Percentiles rank a stretch among this genome's conserved stretches.
Evolutionary conservation across 2,888 invertebrate species (phyloP).

Genomic region (Caenorhabditis sp.): DNA sequence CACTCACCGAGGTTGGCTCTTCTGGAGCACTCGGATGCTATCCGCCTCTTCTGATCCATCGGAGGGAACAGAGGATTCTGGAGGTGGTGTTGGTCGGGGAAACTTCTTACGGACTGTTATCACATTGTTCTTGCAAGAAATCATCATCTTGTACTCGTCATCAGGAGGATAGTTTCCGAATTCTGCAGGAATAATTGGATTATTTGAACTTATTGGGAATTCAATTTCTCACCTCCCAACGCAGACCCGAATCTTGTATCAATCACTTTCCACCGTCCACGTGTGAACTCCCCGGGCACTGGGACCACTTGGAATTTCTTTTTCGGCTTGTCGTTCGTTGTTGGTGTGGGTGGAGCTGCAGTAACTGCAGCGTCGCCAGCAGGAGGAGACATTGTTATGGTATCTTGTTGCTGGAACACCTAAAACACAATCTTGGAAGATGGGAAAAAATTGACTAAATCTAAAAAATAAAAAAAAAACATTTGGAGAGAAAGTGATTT

Average conservation of each 20-base stretch:
- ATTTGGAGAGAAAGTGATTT: too few relatives aligned
- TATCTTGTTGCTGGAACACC: constrained; percentile 48
- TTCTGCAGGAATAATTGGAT: constrained; percentile 20
- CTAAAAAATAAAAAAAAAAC: too few relatives aligned
- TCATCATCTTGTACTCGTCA: constrained; percentile 58
- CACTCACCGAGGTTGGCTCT: constrained; percentile 49
- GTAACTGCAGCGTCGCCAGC: constrained; percentile 11
- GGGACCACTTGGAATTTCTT: constrained; percentile 76
- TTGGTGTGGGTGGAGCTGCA: constrained; percentile 18
- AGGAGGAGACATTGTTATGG: constrained; percentile 27
- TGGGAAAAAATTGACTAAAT: too few relatives aligned
- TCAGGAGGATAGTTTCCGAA: constrained; percentile 63
- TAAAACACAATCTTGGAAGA: constrained; percentile 2
- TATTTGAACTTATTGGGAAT: too few relatives aligned
- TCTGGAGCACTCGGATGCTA: constrained; percentile 49
- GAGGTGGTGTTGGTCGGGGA: constrained; percentile 3
- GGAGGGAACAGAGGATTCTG: background rate
- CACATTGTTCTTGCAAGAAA: constrained; percentile 51
- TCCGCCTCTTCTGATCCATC: constrained; percentile 22
- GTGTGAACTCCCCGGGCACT: constrained; percentile 78
- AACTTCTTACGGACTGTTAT: constrained; percentile 59
- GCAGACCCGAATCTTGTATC: constrained; percentile 62
- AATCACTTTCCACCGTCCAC: constrained; percentile 80
- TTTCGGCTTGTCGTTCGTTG: constrained; percentile 30
- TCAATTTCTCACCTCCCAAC: constrained; percentile 53